Evolutionary conservation across 2,113 vertebrate genomes (phyloP), one percentile per base, ranked within the genome.

Genomic region (Microcebus lehilahytsara): DNA sequence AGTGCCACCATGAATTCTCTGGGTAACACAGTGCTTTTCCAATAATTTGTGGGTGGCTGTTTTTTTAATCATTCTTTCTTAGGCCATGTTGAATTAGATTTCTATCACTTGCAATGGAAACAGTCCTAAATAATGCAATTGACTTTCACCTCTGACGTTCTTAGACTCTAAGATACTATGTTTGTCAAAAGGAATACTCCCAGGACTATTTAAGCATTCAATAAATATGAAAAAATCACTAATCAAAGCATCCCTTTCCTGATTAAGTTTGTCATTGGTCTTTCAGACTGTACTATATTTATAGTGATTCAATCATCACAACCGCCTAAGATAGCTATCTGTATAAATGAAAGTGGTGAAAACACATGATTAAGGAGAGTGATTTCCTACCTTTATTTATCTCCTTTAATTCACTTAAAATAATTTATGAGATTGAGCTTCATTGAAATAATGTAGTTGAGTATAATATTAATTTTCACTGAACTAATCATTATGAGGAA

Each of bases 171-270:
- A 83, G 32, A 66, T 77, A 49, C n/a, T 84, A 10, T 66, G 27
- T 89, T 58, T 94, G 64, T 86, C 78, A 90, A 32, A 19, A 77
- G 67, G 89, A 79, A 58, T 4, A 87, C 10, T 74, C 9, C 49
- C 30, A 53, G 16, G 13, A 80, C 34, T 85, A 69, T 85, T 89
- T 58, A n/a, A 79, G 7, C 51, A 58, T 97, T 89, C 92, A 79
- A 94, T 89, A 92, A 85, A 84, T 85, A 79, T 25, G 32, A 84
- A 84, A 88, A 78, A n/a, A 16, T 88, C 83, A 58, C 46, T 94
- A 67, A 85, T 80, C 9, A 74, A 85, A 72, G 49, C 17, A 96
- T 13, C 27, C 46, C 4, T 72, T 92, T 32, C 5, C 2, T 85
- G 75, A 92, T 96, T 86, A 86, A 89, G 56, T 79, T 94, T 90